Conservation (phyloP, 2,113 vertebrate genomes). For the Motacilla tschutschensis region DNA sequence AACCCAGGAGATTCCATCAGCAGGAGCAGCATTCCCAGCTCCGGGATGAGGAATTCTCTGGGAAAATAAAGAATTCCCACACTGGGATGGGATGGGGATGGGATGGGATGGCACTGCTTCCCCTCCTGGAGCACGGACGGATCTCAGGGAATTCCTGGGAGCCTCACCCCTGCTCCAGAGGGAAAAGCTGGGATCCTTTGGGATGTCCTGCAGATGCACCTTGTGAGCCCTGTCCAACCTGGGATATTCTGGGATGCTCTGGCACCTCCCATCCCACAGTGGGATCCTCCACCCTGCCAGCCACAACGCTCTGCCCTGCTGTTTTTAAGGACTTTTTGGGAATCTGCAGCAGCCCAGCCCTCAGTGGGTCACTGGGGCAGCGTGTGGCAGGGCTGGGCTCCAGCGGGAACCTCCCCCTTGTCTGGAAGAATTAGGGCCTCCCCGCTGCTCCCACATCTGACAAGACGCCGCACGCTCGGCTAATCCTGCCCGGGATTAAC, state of each 20-base stretch:
- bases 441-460: conserved; percentile 57
- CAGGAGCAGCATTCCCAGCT: too few species aligned
- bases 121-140: fast-evolving
- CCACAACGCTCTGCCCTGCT: fast-evolving
- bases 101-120: too few species aligned
- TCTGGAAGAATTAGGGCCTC: conserved; percentile 23
- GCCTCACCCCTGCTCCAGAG: background rate
- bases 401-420: background rate
- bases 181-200: background rate
- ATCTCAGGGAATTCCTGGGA: background rate
- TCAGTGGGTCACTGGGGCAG: background rate
- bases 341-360: background rate
- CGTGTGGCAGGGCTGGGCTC: background rate
- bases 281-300: fast-evolving
- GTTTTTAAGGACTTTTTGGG: fast-evolving
- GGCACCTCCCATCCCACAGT: fast-evolving
- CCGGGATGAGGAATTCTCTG: too few species aligned
- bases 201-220: background rate
- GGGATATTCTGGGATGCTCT: background rate
- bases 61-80: too few species aligned
- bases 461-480: conserved; percentile 81
- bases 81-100: too few species aligned
- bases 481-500: conserved; percentile 82
- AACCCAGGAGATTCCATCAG: too few species aligned
- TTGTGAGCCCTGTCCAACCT: fast-evolving